These are phyloP conservation scores for Bungarus multicinctus DNA, from an alignment of 2,113 vertebrate genomes.

Conservation along the genomic window DNA sequence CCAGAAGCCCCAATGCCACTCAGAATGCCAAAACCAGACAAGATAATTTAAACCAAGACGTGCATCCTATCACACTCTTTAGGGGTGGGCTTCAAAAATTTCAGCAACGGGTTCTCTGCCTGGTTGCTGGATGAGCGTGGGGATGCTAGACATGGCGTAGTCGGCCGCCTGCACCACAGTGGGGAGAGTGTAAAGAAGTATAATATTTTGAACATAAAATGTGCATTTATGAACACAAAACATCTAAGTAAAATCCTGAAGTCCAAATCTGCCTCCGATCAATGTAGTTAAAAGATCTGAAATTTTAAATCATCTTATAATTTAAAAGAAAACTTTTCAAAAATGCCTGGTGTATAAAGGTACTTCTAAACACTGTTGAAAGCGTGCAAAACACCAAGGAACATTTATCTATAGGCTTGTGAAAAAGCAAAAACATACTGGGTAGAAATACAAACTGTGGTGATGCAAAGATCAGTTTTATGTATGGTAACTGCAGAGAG, in stretches of 20 bases:
- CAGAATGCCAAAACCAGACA: neutral
- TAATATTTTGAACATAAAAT: neutral
- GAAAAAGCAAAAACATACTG: neutral
- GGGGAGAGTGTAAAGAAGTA: neutral
- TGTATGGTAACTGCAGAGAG: neutral
- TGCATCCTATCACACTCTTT: neutral
- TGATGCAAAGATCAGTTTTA: neutral
- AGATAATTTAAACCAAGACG: neutral
- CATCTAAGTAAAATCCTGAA: neutral
- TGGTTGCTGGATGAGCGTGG: too few species aligned
- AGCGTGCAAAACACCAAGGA: neutral
- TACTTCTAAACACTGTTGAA: neutral
- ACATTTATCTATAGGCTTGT: neutral
- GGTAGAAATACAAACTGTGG: neutral
- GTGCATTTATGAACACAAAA: neutral
- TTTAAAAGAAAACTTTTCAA: neutral
- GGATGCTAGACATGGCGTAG: too few species aligned
- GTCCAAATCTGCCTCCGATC: neutral
- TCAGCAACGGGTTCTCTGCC: too few species aligned
- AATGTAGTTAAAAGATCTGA: neutral
- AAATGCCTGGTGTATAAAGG: neutral
- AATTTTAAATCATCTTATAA: neutral
- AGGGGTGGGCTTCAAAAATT: too few species aligned
- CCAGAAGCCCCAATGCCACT: neutral
- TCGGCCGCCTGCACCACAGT: too few species aligned